phyloP scores from a whole-genome alignment of 2,797 vertebrate species.

The Hoplostethus mediterraneus region DNA sequence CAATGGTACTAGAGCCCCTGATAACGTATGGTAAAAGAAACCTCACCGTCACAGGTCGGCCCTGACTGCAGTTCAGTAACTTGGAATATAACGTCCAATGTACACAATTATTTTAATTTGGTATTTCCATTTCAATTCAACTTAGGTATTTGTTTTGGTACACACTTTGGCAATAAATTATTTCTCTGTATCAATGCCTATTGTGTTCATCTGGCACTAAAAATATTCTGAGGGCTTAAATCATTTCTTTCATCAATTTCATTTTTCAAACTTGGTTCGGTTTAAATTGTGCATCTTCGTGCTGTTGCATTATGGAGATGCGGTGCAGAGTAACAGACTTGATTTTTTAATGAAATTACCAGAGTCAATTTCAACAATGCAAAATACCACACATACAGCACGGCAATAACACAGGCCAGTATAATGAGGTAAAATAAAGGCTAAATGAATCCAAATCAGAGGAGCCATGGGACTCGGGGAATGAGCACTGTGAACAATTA shows the following conservation, averaged over 20 bases:
- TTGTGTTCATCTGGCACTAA: slow-evolving; percentile 22
- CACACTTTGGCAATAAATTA: background rate
- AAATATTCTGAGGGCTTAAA: background rate
- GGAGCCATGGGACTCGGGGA: slow-evolving; percentile 72
- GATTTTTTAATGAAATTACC: slow-evolving; percentile 77
- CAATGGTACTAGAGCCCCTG: slow-evolving; percentile 16
- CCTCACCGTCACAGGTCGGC: too few relatives aligned
- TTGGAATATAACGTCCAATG: too few relatives aligned
- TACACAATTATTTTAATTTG: too few relatives aligned
- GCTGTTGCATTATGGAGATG: slow-evolving; percentile 40
- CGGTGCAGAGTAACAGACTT: slow-evolving; percentile 11
- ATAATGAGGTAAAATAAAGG: slow-evolving; percentile 82
- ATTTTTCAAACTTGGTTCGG: slow-evolving; percentile 49
- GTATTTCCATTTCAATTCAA: too few relatives aligned
- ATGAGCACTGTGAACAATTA: slow-evolving; percentile 79
- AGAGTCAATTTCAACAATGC: slow-evolving; percentile 74
- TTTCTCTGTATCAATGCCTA: slow-evolving; percentile 30
- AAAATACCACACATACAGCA: slow-evolving; percentile 72
- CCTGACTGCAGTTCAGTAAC: too few relatives aligned
- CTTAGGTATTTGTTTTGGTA: too few relatives aligned
- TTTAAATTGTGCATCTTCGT: slow-evolving; percentile 39
- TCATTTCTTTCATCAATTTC: slow-evolving; percentile 17
- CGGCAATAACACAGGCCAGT: slow-evolving; percentile 72
- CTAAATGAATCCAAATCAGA: slow-evolving; percentile 82
- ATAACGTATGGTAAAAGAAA: too few relatives aligned